Percentiles rank a stretch among this genome's conserved stretches.
These are phyloP conservation scores for Synanthedon andrenaeformis DNA, from an alignment of 2,888 invertebrate genomes.

Conservation along the genomic window DNA sequence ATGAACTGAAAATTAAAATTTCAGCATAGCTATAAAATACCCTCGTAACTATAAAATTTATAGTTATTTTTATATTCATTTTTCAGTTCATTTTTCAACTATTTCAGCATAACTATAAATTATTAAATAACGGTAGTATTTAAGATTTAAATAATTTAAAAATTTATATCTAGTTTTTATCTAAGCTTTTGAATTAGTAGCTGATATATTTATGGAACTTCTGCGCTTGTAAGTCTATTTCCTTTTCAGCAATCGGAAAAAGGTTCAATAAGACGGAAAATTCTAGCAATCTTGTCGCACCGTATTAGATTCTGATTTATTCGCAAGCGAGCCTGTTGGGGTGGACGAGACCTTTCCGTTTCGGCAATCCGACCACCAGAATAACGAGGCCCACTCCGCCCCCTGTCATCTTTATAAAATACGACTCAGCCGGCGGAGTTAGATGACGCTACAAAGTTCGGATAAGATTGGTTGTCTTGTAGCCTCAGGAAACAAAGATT, in stretches of 20 bases:
- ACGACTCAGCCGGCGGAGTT: slow-evolving; percentile 11
- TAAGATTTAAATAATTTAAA: too few relatives aligned
- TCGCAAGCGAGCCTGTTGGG: slow-evolving; percentile 40
- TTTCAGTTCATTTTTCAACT: too few relatives aligned
- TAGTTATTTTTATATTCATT: too few relatives aligned
- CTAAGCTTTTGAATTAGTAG: background rate
- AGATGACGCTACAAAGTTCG: slow-evolving; percentile 34
- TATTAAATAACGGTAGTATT: too few relatives aligned
- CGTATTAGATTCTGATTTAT: slow-evolving; percentile 66
- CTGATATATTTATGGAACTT: too few relatives aligned
- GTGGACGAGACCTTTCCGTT: slow-evolving; percentile 49
- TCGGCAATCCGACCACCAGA: slow-evolving; percentile 28
- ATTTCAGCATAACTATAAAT: too few relatives aligned
- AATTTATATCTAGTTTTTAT: too few relatives aligned
- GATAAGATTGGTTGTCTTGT: slow-evolving; percentile 36
- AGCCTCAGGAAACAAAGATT: slow-evolving; percentile 66
- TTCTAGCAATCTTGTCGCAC: slow-evolving; percentile 54
- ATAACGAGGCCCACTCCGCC: slow-evolving; percentile 26
- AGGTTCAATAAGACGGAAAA: slow-evolving; percentile 58
- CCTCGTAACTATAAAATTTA: too few relatives aligned
- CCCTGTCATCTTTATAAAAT: slow-evolving; percentile 9
- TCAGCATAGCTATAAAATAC: too few relatives aligned
- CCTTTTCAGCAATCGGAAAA: slow-evolving; percentile 12
- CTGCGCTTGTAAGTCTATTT: background rate
- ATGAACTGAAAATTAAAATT: too few relatives aligned